Conservation (phyloP, 2,797 vertebrate genomes). For the Amphiprion clarkii region DNA sequence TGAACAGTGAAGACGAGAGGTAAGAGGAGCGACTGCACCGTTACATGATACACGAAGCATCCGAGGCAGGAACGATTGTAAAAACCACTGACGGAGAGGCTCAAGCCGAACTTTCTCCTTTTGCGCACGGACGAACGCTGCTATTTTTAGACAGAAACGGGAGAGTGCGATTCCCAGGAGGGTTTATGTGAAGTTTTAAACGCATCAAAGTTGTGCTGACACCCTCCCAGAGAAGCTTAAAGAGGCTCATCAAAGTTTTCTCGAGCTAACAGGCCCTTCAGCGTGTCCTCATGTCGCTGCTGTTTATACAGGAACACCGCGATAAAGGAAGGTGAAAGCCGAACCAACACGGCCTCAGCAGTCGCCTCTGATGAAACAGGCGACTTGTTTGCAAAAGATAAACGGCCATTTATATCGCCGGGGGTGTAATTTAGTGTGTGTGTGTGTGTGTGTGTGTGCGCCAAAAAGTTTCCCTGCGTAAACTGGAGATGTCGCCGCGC, state of each 20-base stretch:
- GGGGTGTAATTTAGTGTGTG: not conserved
- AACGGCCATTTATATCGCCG: slow-evolving; percentile 6
- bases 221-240: not conserved
- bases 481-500: slow-evolving; percentile 8
- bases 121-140: not conserved
- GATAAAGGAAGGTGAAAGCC: slow-evolving; percentile 52
- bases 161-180: not conserved
- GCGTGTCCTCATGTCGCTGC: not conserved
- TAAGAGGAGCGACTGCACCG: not conserved
- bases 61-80: not conserved
- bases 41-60: not conserved
- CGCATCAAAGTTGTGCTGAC: slow-evolving; percentile 9
- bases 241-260: slow-evolving; percentile 37
- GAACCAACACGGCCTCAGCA: rapidly evolving
- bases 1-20: slow-evolving; percentile 5
- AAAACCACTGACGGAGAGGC: not conserved
- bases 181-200: slow-evolving; percentile 32
- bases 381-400: not conserved
- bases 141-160: not conserved
- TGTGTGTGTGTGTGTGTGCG: not conserved
- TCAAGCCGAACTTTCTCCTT: not conserved
- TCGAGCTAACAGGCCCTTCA: slow-evolving; percentile 50
- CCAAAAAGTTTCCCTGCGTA: slow-evolving; percentile 53
- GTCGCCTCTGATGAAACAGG: not conserved
- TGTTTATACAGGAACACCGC: slow-evolving; percentile 62